Evolutionary conservation across 2,113 vertebrate species (phyloP), one percentile per base, ranked within the genome.

Genomic region (Crocuta crocuta): DNA sequence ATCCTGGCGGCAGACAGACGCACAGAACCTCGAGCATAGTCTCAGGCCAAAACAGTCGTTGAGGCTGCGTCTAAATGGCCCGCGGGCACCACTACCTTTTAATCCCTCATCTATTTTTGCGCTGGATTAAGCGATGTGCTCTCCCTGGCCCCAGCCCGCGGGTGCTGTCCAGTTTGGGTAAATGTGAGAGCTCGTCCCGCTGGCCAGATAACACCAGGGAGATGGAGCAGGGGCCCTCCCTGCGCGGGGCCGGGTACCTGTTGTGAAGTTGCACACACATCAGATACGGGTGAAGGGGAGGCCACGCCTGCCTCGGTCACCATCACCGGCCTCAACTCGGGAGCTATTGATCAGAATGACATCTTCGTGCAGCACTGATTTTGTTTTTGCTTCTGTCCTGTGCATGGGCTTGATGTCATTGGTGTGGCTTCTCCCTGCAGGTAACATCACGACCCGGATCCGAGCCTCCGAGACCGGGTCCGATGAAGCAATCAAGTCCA

Each of bases 401-500:
- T 15, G 17, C 76, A 17, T 79, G 68, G 96, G 83, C 97, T 92
- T 15, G 1, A 94, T 93, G 82, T 98, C 98, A 97, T 98, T 31
- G 63, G 94, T 92, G 90, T 84, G 95, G 90, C 97, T 98, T 98
- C 97, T 97, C 82, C 98, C 98, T 78, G 11, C 99, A 99, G 99
- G 99, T 98, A 99, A 99, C 97, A 99, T 99, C 98, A 99, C 99
- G 33, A 99, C 99, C 65, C 98, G 99, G 35, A 99, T 99, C 98
- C 99, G 99, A 97, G 99, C 99, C 97, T 99, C 99, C 5, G 99
- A 99, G 97, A 99, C 99, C 17, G 99, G 99, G 98, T 99, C 99
- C 90, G 99, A 99, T 66, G 99, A 99, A 98, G 99, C 99, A 68
- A 99, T 99, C 99, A 99, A 99, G 99, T 99, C 99, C 95, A 99